These are phyloP conservation scores for Epizoanthus scotinus DNA, from an alignment of 92 coral and sea anemone species.

Conservation along the genomic window DNA sequence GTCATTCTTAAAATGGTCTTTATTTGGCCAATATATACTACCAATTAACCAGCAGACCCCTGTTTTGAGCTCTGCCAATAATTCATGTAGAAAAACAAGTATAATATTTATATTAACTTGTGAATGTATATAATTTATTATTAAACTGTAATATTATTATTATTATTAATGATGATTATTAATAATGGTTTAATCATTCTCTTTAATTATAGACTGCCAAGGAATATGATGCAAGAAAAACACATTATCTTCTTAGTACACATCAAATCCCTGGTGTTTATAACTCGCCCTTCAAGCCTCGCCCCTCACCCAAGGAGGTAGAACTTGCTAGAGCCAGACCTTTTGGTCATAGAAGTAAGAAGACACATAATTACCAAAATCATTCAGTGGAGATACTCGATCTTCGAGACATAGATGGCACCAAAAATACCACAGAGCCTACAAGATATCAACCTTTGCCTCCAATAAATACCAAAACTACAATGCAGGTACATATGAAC, in stretches of 20 bases:
- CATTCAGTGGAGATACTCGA: constrained; percentile 59
- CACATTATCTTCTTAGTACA: constrained; percentile 88
- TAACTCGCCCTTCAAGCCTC: constrained; percentile 77
- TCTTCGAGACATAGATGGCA: constrained; percentile 26
- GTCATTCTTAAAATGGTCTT: no score
- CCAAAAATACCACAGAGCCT: constrained; percentile 38
- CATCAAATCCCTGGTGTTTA: constrained; percentile 93
- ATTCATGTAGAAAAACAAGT: no score
- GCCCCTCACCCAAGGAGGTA: constrained; percentile 68
- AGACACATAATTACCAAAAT: constrained; percentile 41
- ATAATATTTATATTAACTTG: no score
- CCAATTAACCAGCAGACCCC: no score
- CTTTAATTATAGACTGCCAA: constrained; percentile 65
- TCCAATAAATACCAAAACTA: constrained; percentile 68
- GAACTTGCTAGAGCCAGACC: constrained; percentile 76
- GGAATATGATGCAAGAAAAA: constrained; percentile 74
- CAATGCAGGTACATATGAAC: constrained; percentile 69
- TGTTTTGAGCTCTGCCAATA: no score
- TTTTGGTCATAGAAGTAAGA: constrained; percentile 58
- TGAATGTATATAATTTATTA: no score
- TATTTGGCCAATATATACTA: no score
- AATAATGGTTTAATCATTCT: neutral
- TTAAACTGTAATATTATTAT: no score
- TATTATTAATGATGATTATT: no score
- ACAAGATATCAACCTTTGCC: constrained; percentile 71